Base-by-base conservation (phyloP, 2,888 invertebrate species). In the Colletes collaris region DNA sequence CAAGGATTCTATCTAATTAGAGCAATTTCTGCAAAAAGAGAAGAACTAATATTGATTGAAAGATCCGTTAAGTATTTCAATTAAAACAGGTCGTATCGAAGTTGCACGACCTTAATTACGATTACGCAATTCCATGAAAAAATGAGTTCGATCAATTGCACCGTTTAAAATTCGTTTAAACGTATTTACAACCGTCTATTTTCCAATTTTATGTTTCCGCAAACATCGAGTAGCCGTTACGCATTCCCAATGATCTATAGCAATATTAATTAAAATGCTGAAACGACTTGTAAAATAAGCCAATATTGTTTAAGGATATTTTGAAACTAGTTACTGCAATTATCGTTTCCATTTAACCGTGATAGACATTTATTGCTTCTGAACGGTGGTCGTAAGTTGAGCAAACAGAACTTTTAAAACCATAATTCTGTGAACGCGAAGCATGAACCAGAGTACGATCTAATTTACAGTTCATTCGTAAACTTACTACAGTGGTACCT, bases 291-390 rank as follows among this genome's bases (percentile, higher is more conserved):
- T 46, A 49, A 59, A 56, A 72, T 55, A 46, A 62, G 60, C 49
- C 64, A 56, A 73, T 27, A 50, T 66, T 76, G 71, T 84, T 74
- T 44, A 49, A 66, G 60, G 19, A 13, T 63, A 44, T 59, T 79
- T 58, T 46, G 37, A 52, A 69, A 80, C 69, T 67, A 63, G 56
- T 76, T 74, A 60, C 50, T 27, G 55, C 46, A 66, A 79, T 81
- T 76, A 68, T 65, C 56, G 11, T 7, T 49, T 11, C n/a, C 53
- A 13, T 19, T 77, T 59, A 49, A 44, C 46, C 53, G 52, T 67
- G 73, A 78, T 67, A 44, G 67, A 50, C 67, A 55, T 64, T 72
- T 59, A 64, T 78, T 52, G 56, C 0, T 46, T n/a, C 52, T 49
- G 13, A 8, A 56, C 16, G 60, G 37, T 50, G n/a, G 37, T 35